A percentile compares a stretch with the other conserved stretches of the same genome.
Evolutionary conservation across 2,797 vertebrate species (phyloP).

Genomic region (Cuniculus paca): DNA sequence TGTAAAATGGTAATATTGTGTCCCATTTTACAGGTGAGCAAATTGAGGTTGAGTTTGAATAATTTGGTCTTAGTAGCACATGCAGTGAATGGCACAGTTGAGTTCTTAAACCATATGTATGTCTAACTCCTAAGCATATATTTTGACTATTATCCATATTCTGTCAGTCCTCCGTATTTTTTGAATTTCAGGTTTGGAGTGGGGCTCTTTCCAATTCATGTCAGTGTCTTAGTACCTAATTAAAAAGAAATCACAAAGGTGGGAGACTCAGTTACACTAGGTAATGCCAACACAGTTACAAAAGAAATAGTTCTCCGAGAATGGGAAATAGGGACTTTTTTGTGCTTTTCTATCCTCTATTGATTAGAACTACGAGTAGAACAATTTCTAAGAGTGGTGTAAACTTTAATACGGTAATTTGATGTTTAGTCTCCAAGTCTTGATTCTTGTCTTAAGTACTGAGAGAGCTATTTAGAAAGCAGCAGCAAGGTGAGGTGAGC

Average conservation of each 20-base stretch:
- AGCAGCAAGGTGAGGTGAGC: background rate
- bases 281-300: background rate
- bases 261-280: background rate
- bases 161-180: background rate
- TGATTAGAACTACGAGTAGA: background rate
- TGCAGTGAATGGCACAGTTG: background rate
- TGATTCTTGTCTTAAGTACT: constrained; percentile 41
- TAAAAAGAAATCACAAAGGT: background rate
- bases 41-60: background rate
- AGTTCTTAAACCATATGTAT: background rate
- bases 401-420: background rate
- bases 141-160: background rate
- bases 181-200: background rate
- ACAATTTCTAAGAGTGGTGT: background rate
- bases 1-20: background rate
- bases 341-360: background rate
- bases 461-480: constrained; percentile 15
- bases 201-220: background rate
- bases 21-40: background rate
- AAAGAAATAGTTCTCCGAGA: background rate
- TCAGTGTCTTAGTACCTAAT: background rate
- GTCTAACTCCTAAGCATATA: background rate
- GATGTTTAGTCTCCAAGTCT: constrained; percentile 34
- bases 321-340: background rate
- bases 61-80: background rate